Percentiles rank a stretch among this genome's conserved stretches.
phyloP scores from a whole-genome alignment of 2,888 invertebrate species.

The Sphaeridia pumilis region DNA sequence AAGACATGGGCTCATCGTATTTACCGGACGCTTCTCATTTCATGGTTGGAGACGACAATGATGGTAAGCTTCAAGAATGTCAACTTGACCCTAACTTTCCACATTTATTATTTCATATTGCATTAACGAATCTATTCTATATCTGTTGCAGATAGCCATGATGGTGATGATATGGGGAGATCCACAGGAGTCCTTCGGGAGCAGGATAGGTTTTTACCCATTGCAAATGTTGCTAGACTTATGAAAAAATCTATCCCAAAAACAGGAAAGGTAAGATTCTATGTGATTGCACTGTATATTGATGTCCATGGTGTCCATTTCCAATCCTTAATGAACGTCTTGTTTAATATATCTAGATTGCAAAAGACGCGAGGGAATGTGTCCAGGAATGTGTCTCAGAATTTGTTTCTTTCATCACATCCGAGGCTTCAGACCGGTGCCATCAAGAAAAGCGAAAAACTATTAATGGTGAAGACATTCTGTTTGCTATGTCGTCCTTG shows the following conservation, averaged over 20 bases:
- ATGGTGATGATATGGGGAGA: conserved; percentile 11
- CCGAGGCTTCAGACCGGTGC: conserved; percentile 96
- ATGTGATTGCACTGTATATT: not conserved
- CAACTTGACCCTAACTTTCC: too few relatives aligned
- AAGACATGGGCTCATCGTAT: conserved; percentile 46
- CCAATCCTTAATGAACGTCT: too few relatives aligned
- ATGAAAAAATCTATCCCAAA: conserved; percentile 98
- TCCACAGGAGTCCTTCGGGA: conserved; percentile 9
- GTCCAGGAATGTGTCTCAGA: conserved; percentile 99
- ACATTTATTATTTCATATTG: too few relatives aligned
- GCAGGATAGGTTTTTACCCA: conserved; percentile 71
- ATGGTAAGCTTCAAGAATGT: too few relatives aligned
- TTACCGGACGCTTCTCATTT: conserved; percentile 41
- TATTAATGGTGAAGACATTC: conserved; percentile 96
- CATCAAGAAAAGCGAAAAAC: conserved; percentile 97
- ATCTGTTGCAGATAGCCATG: conserved; percentile 7
- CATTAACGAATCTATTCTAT: too few relatives aligned
- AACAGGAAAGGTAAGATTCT: conserved; percentile 67
- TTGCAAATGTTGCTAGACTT: conserved; percentile 97
- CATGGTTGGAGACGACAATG: conserved; percentile 45
- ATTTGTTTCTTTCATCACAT: conserved; percentile 97
- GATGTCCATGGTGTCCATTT: too few relatives aligned
- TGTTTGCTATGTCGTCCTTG: conserved; percentile 87
- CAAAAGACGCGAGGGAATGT: conserved; percentile 97
- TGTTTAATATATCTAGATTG: too few relatives aligned